Percentiles rank a stretch among this genome's conserved stretches.
These are phyloP conservation scores for Lithophane ornitopus DNA, from an alignment of 2,888 invertebrate genomes.

Conservation along the genomic window DNA sequence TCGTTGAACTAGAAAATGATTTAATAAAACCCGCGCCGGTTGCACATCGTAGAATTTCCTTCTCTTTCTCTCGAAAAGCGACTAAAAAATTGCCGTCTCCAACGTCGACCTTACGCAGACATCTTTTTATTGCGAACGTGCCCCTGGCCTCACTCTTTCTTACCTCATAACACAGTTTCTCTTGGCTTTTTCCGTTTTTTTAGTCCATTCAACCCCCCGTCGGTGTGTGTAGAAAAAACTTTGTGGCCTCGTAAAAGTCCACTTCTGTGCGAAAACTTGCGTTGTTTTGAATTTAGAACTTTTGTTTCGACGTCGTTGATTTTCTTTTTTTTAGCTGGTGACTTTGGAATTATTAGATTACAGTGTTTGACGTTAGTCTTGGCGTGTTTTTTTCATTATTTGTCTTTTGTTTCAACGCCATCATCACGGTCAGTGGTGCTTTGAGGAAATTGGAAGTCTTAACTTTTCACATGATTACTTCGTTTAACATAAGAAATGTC, in stretches of 20 bases:
- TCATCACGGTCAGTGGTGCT: slow-evolving; percentile 22
- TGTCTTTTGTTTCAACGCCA: slow-evolving; percentile 1
- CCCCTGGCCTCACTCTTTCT: slow-evolving; percentile 87
- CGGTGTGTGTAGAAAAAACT: slow-evolving; percentile 80
- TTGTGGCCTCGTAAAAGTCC: slow-evolving; percentile 71
- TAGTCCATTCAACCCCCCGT: slow-evolving; percentile 70
- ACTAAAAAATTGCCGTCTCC: slow-evolving; percentile 81
- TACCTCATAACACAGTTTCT: slow-evolving; percentile 90
- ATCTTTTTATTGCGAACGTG: slow-evolving; percentile 88
- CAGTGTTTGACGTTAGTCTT: not conserved
- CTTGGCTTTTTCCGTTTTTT: slow-evolving; percentile 75
- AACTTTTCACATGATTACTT: slow-evolving; percentile 38
- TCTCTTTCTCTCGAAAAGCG: slow-evolving; percentile 77
- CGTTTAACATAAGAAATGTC: not conserved
- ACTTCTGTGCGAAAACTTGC: slow-evolving; percentile 67
- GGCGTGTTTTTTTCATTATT: slow-evolving; percentile 19
- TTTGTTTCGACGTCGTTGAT: slow-evolving; percentile 61
- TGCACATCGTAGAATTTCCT: slow-evolving; percentile 72
- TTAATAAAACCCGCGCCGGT: slow-evolving; percentile 59
- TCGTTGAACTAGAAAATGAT: slow-evolving; percentile 56
- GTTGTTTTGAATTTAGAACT: slow-evolving; percentile 72
- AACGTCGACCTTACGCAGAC: slow-evolving; percentile 85
- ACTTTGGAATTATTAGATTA: slow-evolving; percentile 50
- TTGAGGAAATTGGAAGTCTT: slow-evolving; percentile 26
- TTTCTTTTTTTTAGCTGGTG: slow-evolving; percentile 40